A percentile compares a stretch with the other conserved stretches of the same genome.
phyloP scores from a whole-genome alignment of 2,113 vertebrate species.

The Xenus cinereus region DNA sequence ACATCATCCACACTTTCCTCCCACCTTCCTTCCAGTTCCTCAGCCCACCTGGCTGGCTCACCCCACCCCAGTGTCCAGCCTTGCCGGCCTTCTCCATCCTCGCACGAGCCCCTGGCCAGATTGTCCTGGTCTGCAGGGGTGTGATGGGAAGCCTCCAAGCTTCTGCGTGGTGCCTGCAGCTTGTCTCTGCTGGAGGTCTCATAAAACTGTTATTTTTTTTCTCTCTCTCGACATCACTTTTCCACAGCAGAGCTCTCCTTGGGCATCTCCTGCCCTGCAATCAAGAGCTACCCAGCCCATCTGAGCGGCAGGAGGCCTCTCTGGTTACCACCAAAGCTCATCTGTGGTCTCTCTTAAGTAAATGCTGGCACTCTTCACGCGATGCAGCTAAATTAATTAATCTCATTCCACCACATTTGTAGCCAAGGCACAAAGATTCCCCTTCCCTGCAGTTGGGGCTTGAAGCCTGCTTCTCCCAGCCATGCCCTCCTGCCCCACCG shows the following conservation, averaged over 20 bases:
- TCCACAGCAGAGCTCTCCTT: neutral
- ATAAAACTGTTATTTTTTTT: neutral
- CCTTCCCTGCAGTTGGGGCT: neutral
- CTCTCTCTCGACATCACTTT: neutral
- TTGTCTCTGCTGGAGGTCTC: neutral
- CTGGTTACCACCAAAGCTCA: neutral
- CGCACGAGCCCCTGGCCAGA: rapidly evolving
- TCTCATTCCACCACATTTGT: neutral
- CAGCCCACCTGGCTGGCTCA: neutral
- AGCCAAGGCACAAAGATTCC: neutral
- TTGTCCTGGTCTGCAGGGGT: neutral
- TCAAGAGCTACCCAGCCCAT: conserved; percentile 5
- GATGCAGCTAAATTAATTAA: conserved; percentile 17
- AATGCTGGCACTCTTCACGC: neutral
- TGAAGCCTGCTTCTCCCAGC: neutral
- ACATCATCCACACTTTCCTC: neutral
- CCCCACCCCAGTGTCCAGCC: neutral
- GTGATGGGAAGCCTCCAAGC: neutral
- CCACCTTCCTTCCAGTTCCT: neutral
- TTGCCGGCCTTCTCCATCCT: neutral
- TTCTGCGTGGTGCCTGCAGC: neutral
- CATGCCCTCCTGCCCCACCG: neutral
- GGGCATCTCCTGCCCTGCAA: conserved; percentile 6
- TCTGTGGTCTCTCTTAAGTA: conserved; percentile 23
- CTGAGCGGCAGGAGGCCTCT: neutral